Percentiles rank a stretch among this genome's conserved stretches.
These are phyloP conservation scores for Drosophila nigrodunni DNA, from an alignment of 1,140 invertebrate genomes.

Conservation along the genomic window DNA sequence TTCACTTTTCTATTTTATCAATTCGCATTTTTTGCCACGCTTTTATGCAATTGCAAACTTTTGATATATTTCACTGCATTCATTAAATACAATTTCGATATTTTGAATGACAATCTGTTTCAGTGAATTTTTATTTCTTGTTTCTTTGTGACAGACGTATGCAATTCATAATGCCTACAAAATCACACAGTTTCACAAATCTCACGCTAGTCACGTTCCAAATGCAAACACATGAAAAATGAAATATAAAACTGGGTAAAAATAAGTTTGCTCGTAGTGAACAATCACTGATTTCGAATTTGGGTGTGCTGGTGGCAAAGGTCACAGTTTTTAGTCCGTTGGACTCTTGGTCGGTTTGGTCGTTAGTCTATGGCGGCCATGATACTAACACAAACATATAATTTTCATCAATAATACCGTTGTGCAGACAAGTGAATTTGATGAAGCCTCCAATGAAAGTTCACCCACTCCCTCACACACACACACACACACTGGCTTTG, in stretches of 20 bases:
- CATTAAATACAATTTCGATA: constrained; percentile 63
- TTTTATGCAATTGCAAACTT: constrained; percentile 51
- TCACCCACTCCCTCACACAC: background rate
- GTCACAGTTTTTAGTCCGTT: constrained; percentile 41
- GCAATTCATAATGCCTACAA: constrained; percentile 45
- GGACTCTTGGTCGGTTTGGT: constrained; percentile 18
- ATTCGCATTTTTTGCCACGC: constrained; percentile 9
- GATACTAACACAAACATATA: constrained; percentile 65
- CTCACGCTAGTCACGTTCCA: constrained; percentile 49
- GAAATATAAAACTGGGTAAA: constrained; percentile 34
- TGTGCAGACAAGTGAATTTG: constrained; percentile 68
- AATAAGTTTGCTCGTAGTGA: constrained; percentile 8
- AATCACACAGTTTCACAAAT: constrained; percentile 47
- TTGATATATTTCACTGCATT: constrained; percentile 59
- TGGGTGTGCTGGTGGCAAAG: constrained; percentile 20
- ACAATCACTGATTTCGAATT: constrained; percentile 15
- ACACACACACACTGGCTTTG: background rate
- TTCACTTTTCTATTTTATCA: constrained; percentile 31
- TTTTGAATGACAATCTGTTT: constrained; percentile 29
- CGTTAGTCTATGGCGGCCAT: constrained; percentile 34
- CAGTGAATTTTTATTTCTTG: constrained; percentile 4
- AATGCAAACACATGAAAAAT: constrained; percentile 51
- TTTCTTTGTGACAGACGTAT: constrained; percentile 20
- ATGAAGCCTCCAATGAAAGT: constrained; percentile 42
- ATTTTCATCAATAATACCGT: constrained; percentile 67